Conservation (phyloP, 2,888 invertebrate genomes). For the Tetragonula carbonaria region DNA sequence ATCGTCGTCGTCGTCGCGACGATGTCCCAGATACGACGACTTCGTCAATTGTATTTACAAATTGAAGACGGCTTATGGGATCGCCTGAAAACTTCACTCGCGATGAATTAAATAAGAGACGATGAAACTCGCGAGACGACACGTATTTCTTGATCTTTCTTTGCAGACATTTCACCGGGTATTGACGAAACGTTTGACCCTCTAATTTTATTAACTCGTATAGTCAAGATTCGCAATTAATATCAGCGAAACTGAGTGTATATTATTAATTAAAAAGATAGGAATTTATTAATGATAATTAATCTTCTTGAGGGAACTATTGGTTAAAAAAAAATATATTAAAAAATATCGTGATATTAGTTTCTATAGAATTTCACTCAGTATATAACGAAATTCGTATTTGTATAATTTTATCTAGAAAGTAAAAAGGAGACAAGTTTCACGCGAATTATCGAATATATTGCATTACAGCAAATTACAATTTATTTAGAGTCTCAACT, state of each 20-base stretch:
- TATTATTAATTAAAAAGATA: not conserved
- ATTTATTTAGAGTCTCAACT: not conserved
- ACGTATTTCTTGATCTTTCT: not conserved
- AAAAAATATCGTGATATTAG: not conserved
- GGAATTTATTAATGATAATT: not conserved
- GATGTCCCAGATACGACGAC: conserved; percentile 3
- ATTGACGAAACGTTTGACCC: not conserved
- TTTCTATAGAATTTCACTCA: too few relatives aligned
- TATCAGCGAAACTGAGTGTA: not conserved
- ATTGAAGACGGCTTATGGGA: conserved; percentile 14
- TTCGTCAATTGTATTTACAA: conserved; percentile 23
- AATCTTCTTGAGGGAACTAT: too few relatives aligned
- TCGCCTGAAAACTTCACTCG: conserved; percentile 15
- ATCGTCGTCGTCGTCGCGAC: not conserved
- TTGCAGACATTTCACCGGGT: too few relatives aligned
- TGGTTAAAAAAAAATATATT: not conserved
- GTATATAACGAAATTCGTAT: not conserved
- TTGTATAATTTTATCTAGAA: not conserved
- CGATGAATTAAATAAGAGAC: conserved; percentile 24
- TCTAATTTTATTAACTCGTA: not conserved
- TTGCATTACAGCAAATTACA: not conserved
- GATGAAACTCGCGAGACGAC: not conserved
- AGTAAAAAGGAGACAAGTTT: not conserved
- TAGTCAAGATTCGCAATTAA: not conserved
- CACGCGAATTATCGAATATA: not conserved